Percentiles rank a stretch among this genome's conserved stretches.
phyloP scores from a whole-genome alignment of 1,140 invertebrate genomes.

The Drosophila baimaii region DNA sequence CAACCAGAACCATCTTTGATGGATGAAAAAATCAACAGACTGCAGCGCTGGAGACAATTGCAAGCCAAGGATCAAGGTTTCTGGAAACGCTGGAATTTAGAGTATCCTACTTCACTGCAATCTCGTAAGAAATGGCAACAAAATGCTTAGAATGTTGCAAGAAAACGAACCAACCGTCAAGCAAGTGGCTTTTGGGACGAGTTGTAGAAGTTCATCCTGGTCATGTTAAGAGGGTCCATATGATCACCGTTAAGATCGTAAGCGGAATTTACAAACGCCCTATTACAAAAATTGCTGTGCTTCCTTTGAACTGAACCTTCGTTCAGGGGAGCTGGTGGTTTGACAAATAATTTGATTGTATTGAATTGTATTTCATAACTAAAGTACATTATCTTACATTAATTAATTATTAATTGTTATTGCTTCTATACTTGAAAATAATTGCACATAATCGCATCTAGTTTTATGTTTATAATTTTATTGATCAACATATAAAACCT shows the following conservation, averaged over 20 bases:
- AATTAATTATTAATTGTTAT: too few relatives aligned
- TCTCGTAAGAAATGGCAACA: slow-evolving; percentile 5
- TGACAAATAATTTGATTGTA: not conserved
- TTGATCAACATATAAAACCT: too few relatives aligned
- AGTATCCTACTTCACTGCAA: slow-evolving; percentile 10
- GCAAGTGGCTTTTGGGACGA: not conserved
- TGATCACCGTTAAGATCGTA: not conserved
- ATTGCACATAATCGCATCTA: too few relatives aligned
- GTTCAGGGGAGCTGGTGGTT: not conserved
- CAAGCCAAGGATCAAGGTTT: slow-evolving; percentile 20
- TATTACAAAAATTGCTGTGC: not conserved
- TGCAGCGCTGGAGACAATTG: slow-evolving; percentile 14
- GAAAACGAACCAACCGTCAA: not conserved
- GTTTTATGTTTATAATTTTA: too few relatives aligned
- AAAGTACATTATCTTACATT: too few relatives aligned
- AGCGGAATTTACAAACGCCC: not conserved
- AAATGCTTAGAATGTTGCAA: not conserved
- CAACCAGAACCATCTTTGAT: not conserved
- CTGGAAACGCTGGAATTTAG: slow-evolving; percentile 11
- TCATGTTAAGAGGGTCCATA: not conserved
- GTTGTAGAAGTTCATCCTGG: not conserved
- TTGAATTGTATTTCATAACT: too few relatives aligned
- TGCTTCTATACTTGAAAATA: too few relatives aligned
- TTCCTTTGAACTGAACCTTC: not conserved
- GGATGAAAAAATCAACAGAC: not conserved